These are phyloP conservation scores for Hyaena hyaena DNA, from an alignment of 2,113 vertebrate genomes.

Conservation along the genomic window DNA sequence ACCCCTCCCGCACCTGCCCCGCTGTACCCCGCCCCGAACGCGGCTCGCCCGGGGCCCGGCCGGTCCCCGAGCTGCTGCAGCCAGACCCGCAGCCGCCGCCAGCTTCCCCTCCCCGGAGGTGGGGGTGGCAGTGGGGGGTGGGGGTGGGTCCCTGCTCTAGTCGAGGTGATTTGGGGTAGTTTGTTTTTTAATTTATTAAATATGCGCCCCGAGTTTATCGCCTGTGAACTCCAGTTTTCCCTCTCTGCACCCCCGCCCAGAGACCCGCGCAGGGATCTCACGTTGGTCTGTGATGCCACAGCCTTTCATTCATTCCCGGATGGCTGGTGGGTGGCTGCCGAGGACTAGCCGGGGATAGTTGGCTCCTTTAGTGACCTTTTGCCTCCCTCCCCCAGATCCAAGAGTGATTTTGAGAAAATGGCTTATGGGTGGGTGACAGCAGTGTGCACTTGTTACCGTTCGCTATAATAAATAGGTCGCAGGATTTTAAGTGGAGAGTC, in stretches of 20 bases:
- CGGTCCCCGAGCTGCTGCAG: neutral
- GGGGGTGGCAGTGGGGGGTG: neutral
- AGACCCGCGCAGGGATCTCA: neutral
- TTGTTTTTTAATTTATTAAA: neutral
- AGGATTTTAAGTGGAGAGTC: slow-evolving; percentile 1
- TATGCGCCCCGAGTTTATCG: neutral
- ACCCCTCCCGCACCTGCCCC: neutral
- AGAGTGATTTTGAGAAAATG: neutral
- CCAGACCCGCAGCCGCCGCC: neutral
- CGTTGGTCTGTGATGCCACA: accelerated
- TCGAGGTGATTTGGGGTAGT: neutral
- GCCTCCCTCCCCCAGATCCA: neutral
- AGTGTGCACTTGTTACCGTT: slow-evolving; percentile 22
- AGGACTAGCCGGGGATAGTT: neutral
- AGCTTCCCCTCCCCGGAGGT: neutral
- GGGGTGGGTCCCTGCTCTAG: neutral
- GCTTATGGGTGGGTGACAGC: neutral
- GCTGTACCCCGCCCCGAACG: no score
- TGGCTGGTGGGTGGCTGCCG: neutral
- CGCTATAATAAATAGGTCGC: neutral
- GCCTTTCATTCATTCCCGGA: slow-evolving; percentile 67
- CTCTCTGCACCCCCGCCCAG: neutral
- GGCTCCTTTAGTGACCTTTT: neutral
- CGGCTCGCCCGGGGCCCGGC: neutral
- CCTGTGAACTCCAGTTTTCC: neutral